A percentile compares a stretch with the other conserved stretches of the same genome.
phyloP scores from a whole-genome alignment of 2,888 invertebrate genomes.

The Epinotia brunnichana region DNA sequence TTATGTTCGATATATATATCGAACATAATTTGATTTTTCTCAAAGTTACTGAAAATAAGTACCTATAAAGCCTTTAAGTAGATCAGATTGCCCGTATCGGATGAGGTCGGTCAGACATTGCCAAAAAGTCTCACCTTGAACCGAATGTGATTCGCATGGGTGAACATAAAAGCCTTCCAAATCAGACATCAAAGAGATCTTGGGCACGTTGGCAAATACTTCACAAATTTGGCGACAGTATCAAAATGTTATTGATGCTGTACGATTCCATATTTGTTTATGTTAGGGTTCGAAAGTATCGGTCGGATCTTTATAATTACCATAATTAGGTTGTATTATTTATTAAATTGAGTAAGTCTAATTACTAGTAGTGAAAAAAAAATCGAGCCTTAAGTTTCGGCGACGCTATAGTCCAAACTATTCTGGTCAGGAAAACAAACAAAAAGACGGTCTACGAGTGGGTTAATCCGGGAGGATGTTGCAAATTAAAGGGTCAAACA shows the following conservation, averaged over 20 bases:
- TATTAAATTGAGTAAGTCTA: neutral
- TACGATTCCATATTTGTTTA: neutral
- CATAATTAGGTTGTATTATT: neutral
- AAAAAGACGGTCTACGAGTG: no score
- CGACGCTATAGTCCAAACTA: no score
- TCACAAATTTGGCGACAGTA: neutral
- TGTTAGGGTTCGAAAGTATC: neutral
- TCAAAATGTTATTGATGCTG: neutral
- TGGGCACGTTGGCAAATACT: neutral
- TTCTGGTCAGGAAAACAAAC: no score
- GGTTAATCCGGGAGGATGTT: no score
- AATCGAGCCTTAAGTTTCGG: neutral
- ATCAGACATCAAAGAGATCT: neutral
- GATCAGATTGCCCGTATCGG: neutral
- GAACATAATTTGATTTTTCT: neutral
- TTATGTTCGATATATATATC: neutral
- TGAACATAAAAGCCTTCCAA: neutral
- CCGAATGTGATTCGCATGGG: neutral
- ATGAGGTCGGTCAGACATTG: neutral
- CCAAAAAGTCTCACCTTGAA: constrained; percentile 4
- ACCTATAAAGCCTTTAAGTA: constrained; percentile 1
- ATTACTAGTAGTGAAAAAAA: neutral
- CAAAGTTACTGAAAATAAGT: neutral
- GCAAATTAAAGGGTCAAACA: no score
- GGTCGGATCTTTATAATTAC: neutral